Conservation (phyloP, 2,113 vertebrate genomes). For the Calonectris borealis region DNA sequence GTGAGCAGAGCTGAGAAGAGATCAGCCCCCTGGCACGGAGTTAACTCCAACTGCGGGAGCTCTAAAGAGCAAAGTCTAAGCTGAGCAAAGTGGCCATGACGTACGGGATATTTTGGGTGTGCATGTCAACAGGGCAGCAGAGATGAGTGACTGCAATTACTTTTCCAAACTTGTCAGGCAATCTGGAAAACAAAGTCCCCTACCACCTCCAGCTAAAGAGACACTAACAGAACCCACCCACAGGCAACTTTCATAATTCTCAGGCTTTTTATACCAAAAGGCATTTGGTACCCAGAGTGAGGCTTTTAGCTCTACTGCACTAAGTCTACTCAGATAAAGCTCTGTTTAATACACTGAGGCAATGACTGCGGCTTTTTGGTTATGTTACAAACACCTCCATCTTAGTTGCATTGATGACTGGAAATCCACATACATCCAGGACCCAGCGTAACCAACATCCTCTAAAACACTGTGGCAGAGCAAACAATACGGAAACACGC, state of each 20-base stretch:
- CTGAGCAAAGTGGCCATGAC: neutral
- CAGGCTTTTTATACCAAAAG: conserved; percentile 36
- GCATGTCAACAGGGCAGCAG: neutral
- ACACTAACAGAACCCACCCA: conserved; percentile 24
- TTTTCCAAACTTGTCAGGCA: conserved; percentile 10
- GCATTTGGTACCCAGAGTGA: conserved; percentile 1
- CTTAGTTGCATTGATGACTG: neutral
- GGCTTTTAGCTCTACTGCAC: conserved; percentile 8
- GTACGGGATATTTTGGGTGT: neutral
- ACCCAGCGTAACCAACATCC: neutral
- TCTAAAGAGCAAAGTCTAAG: neutral
- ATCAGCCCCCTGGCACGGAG: neutral
- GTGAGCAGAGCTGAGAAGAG: neutral
- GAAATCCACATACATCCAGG: neutral
- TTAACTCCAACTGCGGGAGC: neutral
- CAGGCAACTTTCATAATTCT: neutral
- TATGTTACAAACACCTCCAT: neutral
- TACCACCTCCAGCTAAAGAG: conserved; percentile 19
- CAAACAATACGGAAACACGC: neutral
- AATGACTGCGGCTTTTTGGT: neutral
- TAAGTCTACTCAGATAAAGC: neutral
- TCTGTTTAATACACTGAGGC: neutral
- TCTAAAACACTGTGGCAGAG: neutral
- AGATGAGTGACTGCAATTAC: neutral
- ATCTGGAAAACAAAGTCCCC: conserved; percentile 21